Conservation (phyloP, 2,888 invertebrate species). For the Rosalia funebris region DNA sequence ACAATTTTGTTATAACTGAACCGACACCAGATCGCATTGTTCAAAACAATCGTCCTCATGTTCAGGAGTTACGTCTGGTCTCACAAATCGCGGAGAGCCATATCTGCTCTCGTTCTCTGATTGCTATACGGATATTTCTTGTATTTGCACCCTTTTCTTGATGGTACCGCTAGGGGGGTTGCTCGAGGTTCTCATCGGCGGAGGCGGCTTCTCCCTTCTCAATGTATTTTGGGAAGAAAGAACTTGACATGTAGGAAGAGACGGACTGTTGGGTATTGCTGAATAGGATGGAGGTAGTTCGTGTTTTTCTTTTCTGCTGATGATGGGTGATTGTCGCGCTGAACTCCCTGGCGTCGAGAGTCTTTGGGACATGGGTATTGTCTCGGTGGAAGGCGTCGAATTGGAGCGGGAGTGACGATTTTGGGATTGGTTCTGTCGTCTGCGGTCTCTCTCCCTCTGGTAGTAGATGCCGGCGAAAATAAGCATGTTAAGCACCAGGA, state of each 20-base stretch:
- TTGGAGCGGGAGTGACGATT: conserved; percentile 51
- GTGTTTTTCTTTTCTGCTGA: conserved; percentile 54
- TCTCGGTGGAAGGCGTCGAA: conserved; percentile 60
- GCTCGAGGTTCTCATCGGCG: conserved; percentile 61
- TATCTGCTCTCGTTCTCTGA: conserved; percentile 50
- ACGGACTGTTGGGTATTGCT: conserved; percentile 62
- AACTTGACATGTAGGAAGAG: conserved; percentile 51
- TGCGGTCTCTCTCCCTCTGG: conserved; percentile 71
- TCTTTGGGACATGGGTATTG: conserved; percentile 62
- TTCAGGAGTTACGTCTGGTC: conserved; percentile 26
- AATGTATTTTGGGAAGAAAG: conserved; percentile 36
- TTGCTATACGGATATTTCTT: conserved; percentile 81
- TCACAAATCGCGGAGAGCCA: conserved; percentile 23
- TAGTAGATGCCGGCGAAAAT: conserved; percentile 83
- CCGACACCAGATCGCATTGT: conserved; percentile 60
- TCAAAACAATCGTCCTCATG: conserved; percentile 44
- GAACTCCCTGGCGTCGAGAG: conserved; percentile 62
- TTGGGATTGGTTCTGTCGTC: conserved; percentile 45
- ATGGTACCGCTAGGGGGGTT: conserved; percentile 68
- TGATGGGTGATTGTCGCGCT: conserved; percentile 58
- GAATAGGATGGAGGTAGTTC: conserved; percentile 67
- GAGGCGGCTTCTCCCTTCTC: conserved; percentile 59
- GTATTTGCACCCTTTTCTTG: conserved; percentile 83
- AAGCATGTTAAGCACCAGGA: conserved; percentile 76
- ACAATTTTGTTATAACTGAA: conserved; percentile 59